Evolutionary conservation across 2,797 vertebrate genomes (phyloP).

Genomic region (Crenuchus spilurus): DNA sequence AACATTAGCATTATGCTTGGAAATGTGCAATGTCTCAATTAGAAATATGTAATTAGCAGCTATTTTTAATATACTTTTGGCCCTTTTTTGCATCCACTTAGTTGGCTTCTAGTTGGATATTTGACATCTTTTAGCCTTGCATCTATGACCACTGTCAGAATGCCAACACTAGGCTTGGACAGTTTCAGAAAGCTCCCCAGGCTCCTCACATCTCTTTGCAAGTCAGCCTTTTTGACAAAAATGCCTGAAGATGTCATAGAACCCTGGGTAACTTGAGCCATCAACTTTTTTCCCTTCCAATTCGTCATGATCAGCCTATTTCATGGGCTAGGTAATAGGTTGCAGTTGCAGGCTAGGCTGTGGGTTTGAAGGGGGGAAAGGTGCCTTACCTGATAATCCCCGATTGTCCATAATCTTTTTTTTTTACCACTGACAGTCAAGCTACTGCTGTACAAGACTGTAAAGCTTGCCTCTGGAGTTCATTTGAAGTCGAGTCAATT

Average conservation of each 20-base stretch:
- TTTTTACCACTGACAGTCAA: slow-evolving; percentile 66
- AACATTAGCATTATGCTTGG: too few species aligned
- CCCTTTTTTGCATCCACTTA: too few species aligned
- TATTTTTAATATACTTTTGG: too few species aligned
- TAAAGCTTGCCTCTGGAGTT: slow-evolving; percentile 56
- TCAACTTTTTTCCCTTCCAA: slow-evolving; percentile 17
- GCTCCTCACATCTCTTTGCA: not conserved
- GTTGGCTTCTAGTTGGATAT: too few species aligned
- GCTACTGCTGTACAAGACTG: slow-evolving; percentile 45
- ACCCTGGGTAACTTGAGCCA: slow-evolving; percentile 8
- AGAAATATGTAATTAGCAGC: too few species aligned
- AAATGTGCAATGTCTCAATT: too few species aligned
- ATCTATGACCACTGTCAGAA: not conserved
- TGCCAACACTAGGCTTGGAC: not conserved
- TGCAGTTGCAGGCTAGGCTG: slow-evolving; percentile 67
- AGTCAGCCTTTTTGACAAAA: slow-evolving; percentile 5
- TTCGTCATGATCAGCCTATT: slow-evolving; percentile 68
- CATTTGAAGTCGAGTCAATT: slow-evolving; percentile 70
- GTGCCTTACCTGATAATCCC: slow-evolving; percentile 75
- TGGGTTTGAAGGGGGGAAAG: slow-evolving; percentile 68
- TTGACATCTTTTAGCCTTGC: not conserved
- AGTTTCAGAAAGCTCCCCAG: not conserved
- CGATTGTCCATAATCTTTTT: slow-evolving; percentile 66
- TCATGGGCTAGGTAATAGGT: slow-evolving; percentile 70
- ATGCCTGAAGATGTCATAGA: not conserved